These are phyloP conservation scores for Tetragnatha montana DNA, from an alignment of 2,888 invertebrate genomes.

Conservation along the genomic window DNA sequence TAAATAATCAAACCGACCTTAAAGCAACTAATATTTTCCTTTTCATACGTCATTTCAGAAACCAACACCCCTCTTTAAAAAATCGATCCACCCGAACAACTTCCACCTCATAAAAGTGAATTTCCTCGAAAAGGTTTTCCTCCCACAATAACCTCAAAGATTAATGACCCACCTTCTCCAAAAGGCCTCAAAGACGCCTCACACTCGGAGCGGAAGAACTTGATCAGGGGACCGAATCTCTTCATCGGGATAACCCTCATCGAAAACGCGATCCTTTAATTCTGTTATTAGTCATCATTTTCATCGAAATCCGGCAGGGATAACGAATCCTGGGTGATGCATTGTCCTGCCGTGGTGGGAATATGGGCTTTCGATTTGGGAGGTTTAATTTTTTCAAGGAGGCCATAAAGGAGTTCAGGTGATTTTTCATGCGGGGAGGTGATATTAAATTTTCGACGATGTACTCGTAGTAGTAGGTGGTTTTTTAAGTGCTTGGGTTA, in stretches of 20 bases:
- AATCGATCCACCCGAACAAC: background rate
- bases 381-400: background rate
- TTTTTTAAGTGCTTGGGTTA: background rate
- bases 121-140: background rate
- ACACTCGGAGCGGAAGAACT: background rate
- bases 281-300: constrained; percentile 57
- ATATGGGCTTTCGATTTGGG: background rate
- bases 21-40: too few relatives aligned
- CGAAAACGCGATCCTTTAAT: constrained; percentile 20
- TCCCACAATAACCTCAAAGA: background rate
- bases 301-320: constrained; percentile 28
- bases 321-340: constrained; percentile 37
- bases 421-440: background rate
- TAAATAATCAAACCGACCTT: too few relatives aligned
- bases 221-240: background rate
- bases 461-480: background rate
- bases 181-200: background rate
- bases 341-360: constrained; percentile 39
- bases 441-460: background rate
- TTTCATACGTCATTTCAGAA: background rate
- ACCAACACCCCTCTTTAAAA: background rate
- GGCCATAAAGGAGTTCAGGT: background rate
- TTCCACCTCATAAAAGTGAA: background rate
- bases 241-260: background rate
- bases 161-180: background rate